Evolutionary conservation across 2,113 vertebrate species (phyloP).

Genomic region (Columbina picui): DNA sequence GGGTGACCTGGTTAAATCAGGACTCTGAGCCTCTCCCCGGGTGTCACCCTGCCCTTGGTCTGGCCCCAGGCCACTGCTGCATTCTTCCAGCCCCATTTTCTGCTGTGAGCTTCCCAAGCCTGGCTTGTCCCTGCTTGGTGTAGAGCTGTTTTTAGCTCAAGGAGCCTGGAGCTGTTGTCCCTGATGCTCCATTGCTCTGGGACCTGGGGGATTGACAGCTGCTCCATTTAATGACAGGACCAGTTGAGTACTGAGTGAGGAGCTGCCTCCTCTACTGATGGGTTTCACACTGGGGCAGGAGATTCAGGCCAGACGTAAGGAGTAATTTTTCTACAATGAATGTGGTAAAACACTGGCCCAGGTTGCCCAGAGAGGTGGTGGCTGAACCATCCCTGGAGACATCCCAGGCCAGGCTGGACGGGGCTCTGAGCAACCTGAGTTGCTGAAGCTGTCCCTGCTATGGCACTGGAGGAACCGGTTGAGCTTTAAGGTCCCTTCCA

Average conservation of each 20-base stretch:
- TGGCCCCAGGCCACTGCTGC: not conserved
- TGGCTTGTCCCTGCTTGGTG: not conserved
- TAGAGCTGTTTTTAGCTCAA: not conserved
- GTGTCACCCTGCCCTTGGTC: not conserved
- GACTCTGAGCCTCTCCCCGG: fast-evolving
- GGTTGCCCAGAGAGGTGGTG: no score
- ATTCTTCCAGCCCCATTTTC: not conserved
- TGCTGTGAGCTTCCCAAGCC: not conserved
- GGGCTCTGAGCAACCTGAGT: no score
- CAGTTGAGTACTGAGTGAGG: not conserved
- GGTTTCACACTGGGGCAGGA: no score
- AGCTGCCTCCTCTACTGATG: constrained; percentile 28
- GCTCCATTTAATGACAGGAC: no score
- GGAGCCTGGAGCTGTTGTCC: not conserved
- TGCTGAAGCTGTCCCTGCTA: no score
- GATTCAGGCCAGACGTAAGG: no score
- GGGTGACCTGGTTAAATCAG: not conserved
- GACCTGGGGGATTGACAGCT: not conserved
- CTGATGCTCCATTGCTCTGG: not conserved
- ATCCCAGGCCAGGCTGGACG: no score
- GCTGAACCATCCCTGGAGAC: no score
- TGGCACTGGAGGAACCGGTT: no score
- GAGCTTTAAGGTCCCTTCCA: no score
- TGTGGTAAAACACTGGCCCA: no score
- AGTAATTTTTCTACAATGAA: no score